Base-by-base conservation (phyloP, 2,888 invertebrate species). In the Rapana venosa region DNA sequence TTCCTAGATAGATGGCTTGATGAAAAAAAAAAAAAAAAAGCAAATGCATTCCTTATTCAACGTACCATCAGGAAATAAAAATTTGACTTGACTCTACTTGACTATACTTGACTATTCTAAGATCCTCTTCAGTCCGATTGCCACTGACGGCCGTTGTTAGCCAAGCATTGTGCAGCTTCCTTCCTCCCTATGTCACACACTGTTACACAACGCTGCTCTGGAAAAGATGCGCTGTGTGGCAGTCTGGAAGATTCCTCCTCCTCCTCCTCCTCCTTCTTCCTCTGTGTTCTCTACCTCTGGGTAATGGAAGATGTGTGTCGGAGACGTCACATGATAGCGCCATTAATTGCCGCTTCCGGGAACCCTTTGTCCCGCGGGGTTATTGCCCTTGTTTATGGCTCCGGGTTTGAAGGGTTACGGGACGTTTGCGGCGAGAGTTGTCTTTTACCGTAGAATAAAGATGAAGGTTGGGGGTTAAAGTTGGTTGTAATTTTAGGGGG, bases 231-330 rank as follows among this genome's bases (percentile, higher is more conserved):
- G 8, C 32, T 86, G 61, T 86, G 66, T 58, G 17, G n/a, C 13
- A 32, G 86, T 35, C 32, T 61, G 15, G 30, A 61, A 35, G 86
- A 83, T 83, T 83, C 81, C 81, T 26, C 81, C 26, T 22, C 17
- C 22, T 17, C 22, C 20, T 36, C 2, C n/a, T n/a, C n/a, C n/a
- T n/a, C n/a, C n/a, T n/a, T n/a, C 47, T 47, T 2, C 8, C 47
- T 47, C 5, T 83, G 81, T 83, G 81, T 83, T 36, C 36, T 83
- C 81, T 6, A 26, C 0, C 47, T n/a, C 4, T 2, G 66, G 66
- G 61, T 86, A 86, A 86, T 86, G 86, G 86, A 86, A 86, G 86
- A 86, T 86, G 86, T 30, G 66, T 86, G 86, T 86, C 35, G 32
- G 61, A 66, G 86, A 32, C 8, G 86, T n/a, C 32, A 86, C 61